Percentiles rank a stretch among this genome's conserved stretches.
phyloP scores from a whole-genome alignment of 2,113 vertebrate genomes.

The Alaudala cheleensis region DNA sequence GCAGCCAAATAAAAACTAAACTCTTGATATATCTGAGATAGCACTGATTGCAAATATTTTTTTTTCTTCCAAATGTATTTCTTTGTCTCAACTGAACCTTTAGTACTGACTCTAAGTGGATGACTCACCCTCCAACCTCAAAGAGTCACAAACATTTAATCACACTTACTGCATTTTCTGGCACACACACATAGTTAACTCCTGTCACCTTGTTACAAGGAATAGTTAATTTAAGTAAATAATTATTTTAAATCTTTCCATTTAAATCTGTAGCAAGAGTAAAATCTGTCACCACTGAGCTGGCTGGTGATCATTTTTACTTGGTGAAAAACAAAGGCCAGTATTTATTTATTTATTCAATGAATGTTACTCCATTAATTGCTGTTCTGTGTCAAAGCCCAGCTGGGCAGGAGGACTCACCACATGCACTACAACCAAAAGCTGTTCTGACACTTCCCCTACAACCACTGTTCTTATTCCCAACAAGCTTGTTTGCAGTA shows the following conservation, averaged over 20 bases:
- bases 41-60: neutral
- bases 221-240: neutral
- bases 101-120: neutral
- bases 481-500: neutral
- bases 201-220: neutral
- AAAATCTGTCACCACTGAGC: neutral
- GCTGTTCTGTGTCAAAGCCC: neutral
- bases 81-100: neutral
- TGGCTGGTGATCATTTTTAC: neutral
- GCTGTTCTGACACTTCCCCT: neutral
- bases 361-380: neutral
- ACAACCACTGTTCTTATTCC: neutral
- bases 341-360: neutral
- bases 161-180: neutral
- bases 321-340: neutral
- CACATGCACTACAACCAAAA: neutral
- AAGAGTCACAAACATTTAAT: neutral
- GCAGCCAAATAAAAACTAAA: neutral
- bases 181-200: neutral
- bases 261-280: neutral
- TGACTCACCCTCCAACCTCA: neutral
- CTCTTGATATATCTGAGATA: neutral
- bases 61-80: neutral
- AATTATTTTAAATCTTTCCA: neutral
- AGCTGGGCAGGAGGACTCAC: neutral